Conservation (phyloP, 2,797 vertebrate species). For the Hoplostethus mediterraneus region DNA sequence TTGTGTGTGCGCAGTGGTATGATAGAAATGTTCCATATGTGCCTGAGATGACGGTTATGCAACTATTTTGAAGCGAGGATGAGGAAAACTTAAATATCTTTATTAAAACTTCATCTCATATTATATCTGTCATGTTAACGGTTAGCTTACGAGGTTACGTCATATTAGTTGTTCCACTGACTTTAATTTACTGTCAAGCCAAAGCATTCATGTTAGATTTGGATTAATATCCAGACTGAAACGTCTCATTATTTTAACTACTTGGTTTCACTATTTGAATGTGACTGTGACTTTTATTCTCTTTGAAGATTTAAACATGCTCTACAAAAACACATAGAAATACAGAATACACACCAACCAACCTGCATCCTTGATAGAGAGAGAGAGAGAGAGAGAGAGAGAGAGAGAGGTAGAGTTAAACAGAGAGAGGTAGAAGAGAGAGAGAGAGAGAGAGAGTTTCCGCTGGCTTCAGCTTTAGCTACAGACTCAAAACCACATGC, state of each 20-base stretch:
- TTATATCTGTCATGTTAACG: not conserved
- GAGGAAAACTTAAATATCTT: not conserved
- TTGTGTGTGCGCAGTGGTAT: not conserved
- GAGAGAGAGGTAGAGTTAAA: slow-evolving; percentile 48
- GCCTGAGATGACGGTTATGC: slow-evolving; percentile 2
- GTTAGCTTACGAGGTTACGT: not conserved
- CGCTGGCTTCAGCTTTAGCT: slow-evolving; percentile 70
- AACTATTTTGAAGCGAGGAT: not conserved
- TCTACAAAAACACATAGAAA: no score
- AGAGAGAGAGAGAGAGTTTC: slow-evolving; percentile 67
- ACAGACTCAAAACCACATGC: slow-evolving; percentile 78
- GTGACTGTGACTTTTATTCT: slow-evolving; percentile 1
- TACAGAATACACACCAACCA: not conserved
- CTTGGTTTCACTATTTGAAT: no score
- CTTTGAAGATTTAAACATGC: not conserved
- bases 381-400: slow-evolving; percentile 16
- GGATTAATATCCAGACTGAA: not conserved
- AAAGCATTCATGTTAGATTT: not conserved
- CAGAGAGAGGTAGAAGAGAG: slow-evolving; percentile 34
- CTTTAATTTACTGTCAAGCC: not conserved
- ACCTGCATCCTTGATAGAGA: not conserved
- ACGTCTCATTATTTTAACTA: not conserved
- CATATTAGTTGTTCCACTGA: not conserved
- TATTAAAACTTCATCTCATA: not conserved
- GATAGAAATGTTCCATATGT: slow-evolving; percentile 35